These are phyloP conservation scores for Macropus fuliginosus DNA, from an alignment of 2,797 vertebrate genomes.

Conservation along the genomic window DNA sequence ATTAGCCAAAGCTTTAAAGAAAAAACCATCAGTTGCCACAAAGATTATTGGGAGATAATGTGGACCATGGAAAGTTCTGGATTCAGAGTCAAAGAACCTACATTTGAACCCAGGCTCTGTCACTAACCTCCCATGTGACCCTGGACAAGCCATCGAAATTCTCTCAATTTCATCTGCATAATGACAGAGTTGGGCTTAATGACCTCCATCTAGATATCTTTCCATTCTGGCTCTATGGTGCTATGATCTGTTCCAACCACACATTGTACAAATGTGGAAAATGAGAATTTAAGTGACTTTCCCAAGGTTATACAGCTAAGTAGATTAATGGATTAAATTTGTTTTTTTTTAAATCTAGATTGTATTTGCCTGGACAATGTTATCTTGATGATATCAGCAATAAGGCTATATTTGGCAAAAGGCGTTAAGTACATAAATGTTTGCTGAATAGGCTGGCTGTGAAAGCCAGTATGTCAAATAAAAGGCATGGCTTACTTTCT, in stretches of 20 bases:
- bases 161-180: slow-evolving; percentile 26
- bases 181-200: not conserved
- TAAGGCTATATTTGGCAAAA: slow-evolving; percentile 28
- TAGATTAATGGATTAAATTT: slow-evolving; percentile 13
- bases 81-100: not conserved
- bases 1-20: not conserved
- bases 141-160: not conserved
- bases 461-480: slow-evolving; percentile 64
- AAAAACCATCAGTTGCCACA: not conserved
- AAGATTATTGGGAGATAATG: not conserved
- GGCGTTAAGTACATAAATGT: slow-evolving; percentile 57
- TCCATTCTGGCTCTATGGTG: not conserved
- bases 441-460: slow-evolving; percentile 48
- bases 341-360: slow-evolving; percentile 46
- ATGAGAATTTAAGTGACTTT: not conserved
- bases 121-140: not conserved
- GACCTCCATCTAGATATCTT: not conserved
- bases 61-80: not conserved
- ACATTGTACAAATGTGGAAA: not conserved
- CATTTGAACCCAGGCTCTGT: not conserved
- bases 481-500: slow-evolving; percentile 71
- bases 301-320: not conserved
- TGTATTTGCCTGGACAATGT: slow-evolving; percentile 60
- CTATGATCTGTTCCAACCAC: not conserved
- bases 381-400: slow-evolving; percentile 50